Conservation (phyloP, 2,113 vertebrate species). For the Callorhinus ursinus region DNA sequence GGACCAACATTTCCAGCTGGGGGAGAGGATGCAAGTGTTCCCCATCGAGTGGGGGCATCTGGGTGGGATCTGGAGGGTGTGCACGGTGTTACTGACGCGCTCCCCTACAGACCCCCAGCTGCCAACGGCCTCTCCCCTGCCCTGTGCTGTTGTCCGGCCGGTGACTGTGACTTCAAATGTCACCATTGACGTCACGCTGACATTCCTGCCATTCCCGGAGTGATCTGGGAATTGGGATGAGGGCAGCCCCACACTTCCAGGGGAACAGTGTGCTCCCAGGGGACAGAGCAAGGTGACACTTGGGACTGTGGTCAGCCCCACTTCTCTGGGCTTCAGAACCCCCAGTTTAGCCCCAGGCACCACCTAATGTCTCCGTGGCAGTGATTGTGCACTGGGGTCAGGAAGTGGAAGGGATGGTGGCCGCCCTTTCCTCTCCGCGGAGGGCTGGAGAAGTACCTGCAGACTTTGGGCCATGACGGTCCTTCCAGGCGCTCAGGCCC, state of each 20-base stretch:
- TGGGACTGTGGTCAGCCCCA: not conserved
- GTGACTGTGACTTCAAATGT: constrained; percentile 84
- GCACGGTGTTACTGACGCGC: rapidly evolving
- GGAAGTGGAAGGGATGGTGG: not conserved
- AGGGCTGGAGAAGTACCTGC: not conserved
- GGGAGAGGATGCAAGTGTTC: not conserved
- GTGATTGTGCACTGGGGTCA: not conserved
- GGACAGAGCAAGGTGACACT: not conserved
- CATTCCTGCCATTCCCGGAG: constrained; percentile 84
- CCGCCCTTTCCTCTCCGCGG: not conserved
- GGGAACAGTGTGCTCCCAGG: not conserved
- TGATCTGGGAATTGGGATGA: constrained; percentile 78
- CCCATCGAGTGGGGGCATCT: not conserved
- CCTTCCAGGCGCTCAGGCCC: too few species aligned
- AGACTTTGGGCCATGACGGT: not conserved
- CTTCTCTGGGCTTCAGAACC: not conserved
- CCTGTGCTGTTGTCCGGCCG: constrained; percentile 63
- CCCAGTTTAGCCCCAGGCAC: not conserved
- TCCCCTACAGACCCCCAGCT: constrained; percentile 19
- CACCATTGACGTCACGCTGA: constrained; percentile 86
- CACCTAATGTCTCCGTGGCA: not conserved
- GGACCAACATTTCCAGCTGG: not conserved
- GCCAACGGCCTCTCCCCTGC: constrained; percentile 65
- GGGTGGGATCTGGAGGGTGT: not conserved
- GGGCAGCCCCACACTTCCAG: constrained; percentile 9